These are phyloP conservation scores for Brevimyrus niger DNA, from an alignment of 2,113 vertebrate species.

Conservation along the genomic window DNA sequence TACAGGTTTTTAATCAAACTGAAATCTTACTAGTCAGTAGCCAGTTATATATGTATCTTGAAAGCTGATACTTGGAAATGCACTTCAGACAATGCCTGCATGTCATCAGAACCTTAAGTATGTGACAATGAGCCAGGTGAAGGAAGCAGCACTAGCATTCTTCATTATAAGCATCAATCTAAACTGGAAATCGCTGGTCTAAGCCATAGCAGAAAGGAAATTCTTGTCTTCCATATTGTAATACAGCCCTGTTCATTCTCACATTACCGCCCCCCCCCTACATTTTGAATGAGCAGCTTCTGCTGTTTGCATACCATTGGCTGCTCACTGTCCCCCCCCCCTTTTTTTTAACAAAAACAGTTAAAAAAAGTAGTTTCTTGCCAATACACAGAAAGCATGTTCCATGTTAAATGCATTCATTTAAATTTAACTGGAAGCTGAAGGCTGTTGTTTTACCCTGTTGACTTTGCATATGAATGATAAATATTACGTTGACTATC, in stretches of 20 bases:
- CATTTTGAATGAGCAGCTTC: conserved; percentile 52
- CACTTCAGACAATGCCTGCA: not conserved
- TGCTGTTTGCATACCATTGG: conserved; percentile 23
- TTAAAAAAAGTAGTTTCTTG: not conserved
- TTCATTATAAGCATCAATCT: not conserved
- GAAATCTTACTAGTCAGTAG: not conserved
- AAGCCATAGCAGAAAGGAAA: not conserved
- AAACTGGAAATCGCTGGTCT: not conserved
- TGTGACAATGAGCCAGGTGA: not conserved
- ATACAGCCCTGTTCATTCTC: conserved; percentile 29
- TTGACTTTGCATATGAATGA: not conserved
- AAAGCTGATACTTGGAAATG: not conserved
- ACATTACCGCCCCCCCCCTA: conserved; percentile 31
- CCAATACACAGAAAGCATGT: not conserved
- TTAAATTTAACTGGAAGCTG: not conserved
- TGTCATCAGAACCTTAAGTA: not conserved
- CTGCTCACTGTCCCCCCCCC: no score
- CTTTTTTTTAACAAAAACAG: not conserved
- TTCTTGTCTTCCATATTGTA: conserved; percentile 12
- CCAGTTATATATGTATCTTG: not conserved
- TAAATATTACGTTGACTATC: not conserved
- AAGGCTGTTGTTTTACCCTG: not conserved
- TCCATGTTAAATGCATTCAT: not conserved
- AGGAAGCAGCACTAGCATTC: not conserved
- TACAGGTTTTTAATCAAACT: not conserved